These are phyloP conservation scores for Caerostris extrusa DNA, from an alignment of 1,140 invertebrate species.

Conservation along the genomic window DNA sequence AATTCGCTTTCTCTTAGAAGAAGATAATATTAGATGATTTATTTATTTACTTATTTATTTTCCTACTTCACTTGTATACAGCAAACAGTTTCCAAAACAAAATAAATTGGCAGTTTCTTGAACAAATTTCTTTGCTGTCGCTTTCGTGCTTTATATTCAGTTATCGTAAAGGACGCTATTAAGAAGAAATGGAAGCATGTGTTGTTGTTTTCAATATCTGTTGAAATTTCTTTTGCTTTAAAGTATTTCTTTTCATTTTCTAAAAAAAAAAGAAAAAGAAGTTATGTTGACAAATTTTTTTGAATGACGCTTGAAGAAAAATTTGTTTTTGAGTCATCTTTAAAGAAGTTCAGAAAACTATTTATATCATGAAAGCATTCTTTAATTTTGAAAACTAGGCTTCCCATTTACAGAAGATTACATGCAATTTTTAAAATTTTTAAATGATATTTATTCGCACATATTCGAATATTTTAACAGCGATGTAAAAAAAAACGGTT, in stretches of 20 bases:
- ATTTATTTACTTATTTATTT: neutral
- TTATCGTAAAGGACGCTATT: neutral
- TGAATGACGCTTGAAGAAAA: neutral
- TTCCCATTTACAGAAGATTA: no score
- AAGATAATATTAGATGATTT: neutral
- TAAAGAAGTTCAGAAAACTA: no score
- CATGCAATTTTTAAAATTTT: no score
- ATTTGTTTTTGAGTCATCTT: neutral
- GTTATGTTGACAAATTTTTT: neutral
- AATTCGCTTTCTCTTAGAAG: neutral
- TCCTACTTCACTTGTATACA: neutral
- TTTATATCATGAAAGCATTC: no score
- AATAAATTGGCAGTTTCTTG: neutral
- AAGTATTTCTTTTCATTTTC: neutral
- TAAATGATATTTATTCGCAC: no score
- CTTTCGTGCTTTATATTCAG: neutral
- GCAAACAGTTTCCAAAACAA: neutral
- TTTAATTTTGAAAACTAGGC: no score
- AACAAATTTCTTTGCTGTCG: neutral
- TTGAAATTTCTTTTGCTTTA: neutral
- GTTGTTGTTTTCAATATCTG: neutral
- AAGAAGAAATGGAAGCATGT: neutral
- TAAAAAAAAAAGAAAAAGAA: neutral
- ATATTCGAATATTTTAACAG: no score
- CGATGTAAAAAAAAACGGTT: no score